These are phyloP conservation scores for Phyllostomus hastatus DNA, from an alignment of 2,113 vertebrate genomes.

Conservation along the genomic window DNA sequence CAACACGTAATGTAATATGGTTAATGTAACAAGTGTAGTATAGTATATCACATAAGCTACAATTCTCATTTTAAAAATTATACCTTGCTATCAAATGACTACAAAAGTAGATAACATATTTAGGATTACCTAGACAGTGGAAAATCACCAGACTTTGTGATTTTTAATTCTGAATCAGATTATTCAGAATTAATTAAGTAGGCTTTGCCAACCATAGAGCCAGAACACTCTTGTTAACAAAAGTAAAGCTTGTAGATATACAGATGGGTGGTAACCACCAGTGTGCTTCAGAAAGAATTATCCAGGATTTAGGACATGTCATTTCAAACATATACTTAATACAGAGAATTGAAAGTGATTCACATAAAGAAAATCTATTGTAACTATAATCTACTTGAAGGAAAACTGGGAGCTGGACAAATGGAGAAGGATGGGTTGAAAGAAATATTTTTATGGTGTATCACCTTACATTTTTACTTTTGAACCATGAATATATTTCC, in stretches of 20 bases:
- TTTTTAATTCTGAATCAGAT: neutral
- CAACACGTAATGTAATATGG: neutral
- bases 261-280: neutral
- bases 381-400: neutral
- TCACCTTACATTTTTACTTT: neutral
- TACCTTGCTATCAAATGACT: neutral
- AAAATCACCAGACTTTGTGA: neutral
- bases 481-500: neutral
- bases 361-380: neutral
- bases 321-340: neutral
- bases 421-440: neutral
- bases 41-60: neutral
- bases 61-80: neutral
- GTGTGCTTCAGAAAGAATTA: neutral
- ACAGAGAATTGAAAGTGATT: neutral
- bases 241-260: neutral
- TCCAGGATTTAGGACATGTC: neutral
- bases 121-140: neutral
- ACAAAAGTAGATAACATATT: neutral
- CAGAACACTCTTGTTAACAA: neutral
- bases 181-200: slow-evolving; percentile 3
- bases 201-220: neutral
- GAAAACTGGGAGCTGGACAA: neutral
- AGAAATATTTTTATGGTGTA: neutral
- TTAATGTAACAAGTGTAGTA: neutral